Conservation (phyloP, 2,797 vertebrate species). For the Intellagama lesueurii region DNA sequence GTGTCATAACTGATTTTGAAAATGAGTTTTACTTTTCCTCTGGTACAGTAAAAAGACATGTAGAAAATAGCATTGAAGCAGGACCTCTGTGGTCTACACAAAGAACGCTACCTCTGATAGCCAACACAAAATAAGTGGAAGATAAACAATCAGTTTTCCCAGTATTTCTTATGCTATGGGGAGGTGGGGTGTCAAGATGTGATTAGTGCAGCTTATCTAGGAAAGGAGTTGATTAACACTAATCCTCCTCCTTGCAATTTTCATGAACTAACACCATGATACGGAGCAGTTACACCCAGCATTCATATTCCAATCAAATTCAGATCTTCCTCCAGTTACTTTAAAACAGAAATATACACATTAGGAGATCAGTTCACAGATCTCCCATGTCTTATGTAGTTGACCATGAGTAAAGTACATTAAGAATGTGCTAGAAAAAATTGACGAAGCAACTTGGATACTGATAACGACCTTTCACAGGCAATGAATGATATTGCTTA, state of each 20-base stretch:
- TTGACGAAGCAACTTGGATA: background rate
- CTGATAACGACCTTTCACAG: slow-evolving; percentile 12
- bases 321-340: too few relatives aligned
- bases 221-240: background rate
- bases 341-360: background rate
- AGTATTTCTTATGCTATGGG: background rate
- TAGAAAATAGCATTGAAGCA: slow-evolving; percentile 27
- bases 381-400: background rate
- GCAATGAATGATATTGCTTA: background rate
- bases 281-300: background rate
- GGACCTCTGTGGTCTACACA: background rate
- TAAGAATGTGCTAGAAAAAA: background rate
- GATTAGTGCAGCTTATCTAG: background rate
- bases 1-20: slow-evolving; percentile 20
- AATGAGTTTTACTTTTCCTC: background rate
- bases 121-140: background rate
- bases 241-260: background rate
- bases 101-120: background rate
- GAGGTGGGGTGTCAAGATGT: background rate
- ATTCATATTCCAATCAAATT: background rate
- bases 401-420: background rate
- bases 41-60: slow-evolving; percentile 17
- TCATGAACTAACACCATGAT: background rate
- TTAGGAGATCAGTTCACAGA: background rate
- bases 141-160: background rate